Evolutionary conservation across 2,797 vertebrate genomes (phyloP).

Genomic region (Sebastes aleutianus): DNA sequence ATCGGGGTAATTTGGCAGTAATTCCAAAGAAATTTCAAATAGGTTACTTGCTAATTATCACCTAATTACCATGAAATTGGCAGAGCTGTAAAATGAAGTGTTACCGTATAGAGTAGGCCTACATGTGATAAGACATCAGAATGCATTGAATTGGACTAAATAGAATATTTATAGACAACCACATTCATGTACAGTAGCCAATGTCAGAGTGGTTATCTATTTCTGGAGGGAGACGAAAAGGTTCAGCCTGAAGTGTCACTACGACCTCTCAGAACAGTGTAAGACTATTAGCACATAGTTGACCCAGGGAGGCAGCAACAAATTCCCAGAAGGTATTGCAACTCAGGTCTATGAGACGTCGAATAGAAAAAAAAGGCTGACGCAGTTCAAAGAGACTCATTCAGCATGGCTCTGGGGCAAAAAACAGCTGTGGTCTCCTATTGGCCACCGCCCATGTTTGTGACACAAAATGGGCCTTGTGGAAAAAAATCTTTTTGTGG

Average conservation of each 20-base stretch:
- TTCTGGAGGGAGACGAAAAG: not conserved
- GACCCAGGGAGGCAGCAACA: constrained; percentile 2
- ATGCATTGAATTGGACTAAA: not conserved
- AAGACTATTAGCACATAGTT: constrained; percentile 53
- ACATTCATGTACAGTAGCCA: not conserved
- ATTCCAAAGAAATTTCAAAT: no score
- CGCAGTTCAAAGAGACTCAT: not conserved
- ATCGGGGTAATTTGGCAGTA: no score
- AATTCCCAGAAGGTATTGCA: constrained; percentile 32
- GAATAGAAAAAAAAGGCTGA: not conserved
- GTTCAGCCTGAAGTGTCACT: constrained; percentile 17
- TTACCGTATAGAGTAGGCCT: not conserved
- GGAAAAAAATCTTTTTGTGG: no score
- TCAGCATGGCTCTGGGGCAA: not conserved
- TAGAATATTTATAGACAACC: not conserved
- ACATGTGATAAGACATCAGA: not conserved
- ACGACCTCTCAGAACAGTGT: constrained; percentile 46
- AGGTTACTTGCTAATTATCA: no score
- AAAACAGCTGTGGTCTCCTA: not conserved
- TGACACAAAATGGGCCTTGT: no score
- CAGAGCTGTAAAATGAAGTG: no score
- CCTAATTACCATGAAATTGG: no score
- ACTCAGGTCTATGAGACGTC: not conserved
- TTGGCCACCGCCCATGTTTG: no score
- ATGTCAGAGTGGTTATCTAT: not conserved